Evolutionary conservation across 2,113 vertebrate genomes (phyloP).

Genomic region (Erpornis zantholeuca): DNA sequence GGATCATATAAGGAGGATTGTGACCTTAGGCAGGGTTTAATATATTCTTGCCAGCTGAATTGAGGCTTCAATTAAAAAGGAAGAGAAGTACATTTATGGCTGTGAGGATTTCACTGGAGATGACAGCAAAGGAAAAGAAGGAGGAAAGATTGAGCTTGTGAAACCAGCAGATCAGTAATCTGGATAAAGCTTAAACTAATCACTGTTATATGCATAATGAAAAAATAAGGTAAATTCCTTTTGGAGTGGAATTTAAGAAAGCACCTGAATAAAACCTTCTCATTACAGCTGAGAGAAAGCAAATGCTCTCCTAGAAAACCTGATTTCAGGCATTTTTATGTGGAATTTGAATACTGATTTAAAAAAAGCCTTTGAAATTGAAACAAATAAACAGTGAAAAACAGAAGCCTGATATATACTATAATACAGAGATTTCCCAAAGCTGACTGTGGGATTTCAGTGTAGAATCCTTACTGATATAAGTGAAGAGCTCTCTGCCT

Average conservation of each 20-base stretch:
- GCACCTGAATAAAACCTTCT: not conserved
- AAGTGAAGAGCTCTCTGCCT: constrained; percentile 15
- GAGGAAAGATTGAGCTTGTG: not conserved
- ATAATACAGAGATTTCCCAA: constrained; percentile 19
- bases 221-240: constrained; percentile 26
- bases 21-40: not conserved
- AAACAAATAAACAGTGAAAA: not conserved
- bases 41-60: not conserved
- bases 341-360: not conserved
- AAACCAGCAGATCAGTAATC: constrained; percentile 33
- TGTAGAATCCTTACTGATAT: not conserved
- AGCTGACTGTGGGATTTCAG: constrained; percentile 36
- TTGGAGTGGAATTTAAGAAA: not conserved
- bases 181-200: constrained; percentile 49
- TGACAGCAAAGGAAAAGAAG: not conserved
- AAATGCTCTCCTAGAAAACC: not conserved
- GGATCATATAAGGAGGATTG: not conserved
- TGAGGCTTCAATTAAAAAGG: constrained; percentile 8
- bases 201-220: not conserved
- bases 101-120: not conserved
- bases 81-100: not conserved
- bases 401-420: not conserved
- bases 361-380: not conserved
- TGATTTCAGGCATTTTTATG: not conserved
- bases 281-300: not conserved